Evolutionary conservation across 2,797 vertebrate genomes (phyloP).

Genomic region (Myripristis jacobus): DNA sequence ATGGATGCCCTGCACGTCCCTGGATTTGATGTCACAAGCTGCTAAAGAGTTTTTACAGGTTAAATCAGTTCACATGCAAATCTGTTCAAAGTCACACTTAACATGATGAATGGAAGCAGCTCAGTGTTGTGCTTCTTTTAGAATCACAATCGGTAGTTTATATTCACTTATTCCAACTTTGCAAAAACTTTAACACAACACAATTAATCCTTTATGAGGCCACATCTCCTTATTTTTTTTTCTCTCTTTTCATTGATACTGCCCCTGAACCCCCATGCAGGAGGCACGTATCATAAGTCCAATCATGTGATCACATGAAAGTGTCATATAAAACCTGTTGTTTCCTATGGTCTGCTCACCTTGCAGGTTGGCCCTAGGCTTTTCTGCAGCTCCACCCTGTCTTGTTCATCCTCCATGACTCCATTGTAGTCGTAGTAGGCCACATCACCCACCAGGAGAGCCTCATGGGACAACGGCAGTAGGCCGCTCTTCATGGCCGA

Average conservation of each 20-base stretch:
- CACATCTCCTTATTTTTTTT: neutral
- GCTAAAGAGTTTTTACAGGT: no score
- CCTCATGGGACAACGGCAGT: slow-evolving; percentile 93
- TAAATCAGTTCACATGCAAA: no score
- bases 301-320: neutral
- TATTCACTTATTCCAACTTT: no score
- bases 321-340: neutral
- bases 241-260: slow-evolving; percentile 16
- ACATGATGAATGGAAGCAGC: no score
- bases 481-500: slow-evolving; percentile 96
- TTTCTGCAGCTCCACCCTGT: slow-evolving; percentile 95
- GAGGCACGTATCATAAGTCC: neutral
- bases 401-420: slow-evolving; percentile 91
- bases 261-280: neutral
- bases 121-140: no score
- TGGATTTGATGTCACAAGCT: no score
- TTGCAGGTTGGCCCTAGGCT: slow-evolving; percentile 96
- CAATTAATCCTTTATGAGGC: neutral
- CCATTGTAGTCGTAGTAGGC: slow-evolving; percentile 94
- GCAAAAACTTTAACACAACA: no score
- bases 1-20: no score
- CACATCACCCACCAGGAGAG: slow-evolving; percentile 92
- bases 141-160: no score
- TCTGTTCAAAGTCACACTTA: no score
- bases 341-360: slow-evolving; percentile 77